phyloP scores from a whole-genome alignment of 2,113 vertebrate genomes.

The Ranitomeya variabilis region DNA sequence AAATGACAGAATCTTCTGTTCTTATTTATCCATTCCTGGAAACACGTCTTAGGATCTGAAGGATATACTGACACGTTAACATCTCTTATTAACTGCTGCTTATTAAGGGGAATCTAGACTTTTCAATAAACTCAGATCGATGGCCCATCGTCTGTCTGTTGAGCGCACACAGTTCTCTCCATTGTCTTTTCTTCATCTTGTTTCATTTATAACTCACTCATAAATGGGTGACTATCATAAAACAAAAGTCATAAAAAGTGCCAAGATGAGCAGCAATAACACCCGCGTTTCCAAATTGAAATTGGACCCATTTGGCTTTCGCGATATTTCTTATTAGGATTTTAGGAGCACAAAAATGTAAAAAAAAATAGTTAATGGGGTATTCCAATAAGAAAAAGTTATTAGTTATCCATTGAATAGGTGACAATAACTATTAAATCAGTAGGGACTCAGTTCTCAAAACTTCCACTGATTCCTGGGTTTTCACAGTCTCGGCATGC shows the following conservation, averaged over 20 bases:
- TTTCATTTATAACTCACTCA: constrained; percentile 4
- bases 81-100: constrained; percentile 57
- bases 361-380: no score
- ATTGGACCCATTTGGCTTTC: no score
- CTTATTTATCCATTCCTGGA: constrained; percentile 50
- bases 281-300: neutral
- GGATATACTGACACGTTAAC: constrained; percentile 58
- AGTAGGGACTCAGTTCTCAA: no score
- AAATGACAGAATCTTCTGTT: neutral
- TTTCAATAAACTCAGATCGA: constrained; percentile 60
- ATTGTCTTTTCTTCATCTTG: neutral
- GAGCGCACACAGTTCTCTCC: neutral
- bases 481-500: no score
- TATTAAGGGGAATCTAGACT: constrained; percentile 57
- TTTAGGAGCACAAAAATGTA: neutral
- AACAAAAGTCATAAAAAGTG: neutral
- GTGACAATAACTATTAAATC: no score
- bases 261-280: neutral
- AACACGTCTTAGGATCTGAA: constrained; percentile 38
- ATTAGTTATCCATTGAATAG: no score
- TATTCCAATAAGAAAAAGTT: no score
- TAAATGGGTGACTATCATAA: neutral
- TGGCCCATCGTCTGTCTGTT: constrained; percentile 23
- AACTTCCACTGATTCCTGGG: no score
- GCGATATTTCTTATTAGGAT: neutral